Conservation (phyloP, 2,888 invertebrate species). For the Thecocarcelia acutangulata region DNA sequence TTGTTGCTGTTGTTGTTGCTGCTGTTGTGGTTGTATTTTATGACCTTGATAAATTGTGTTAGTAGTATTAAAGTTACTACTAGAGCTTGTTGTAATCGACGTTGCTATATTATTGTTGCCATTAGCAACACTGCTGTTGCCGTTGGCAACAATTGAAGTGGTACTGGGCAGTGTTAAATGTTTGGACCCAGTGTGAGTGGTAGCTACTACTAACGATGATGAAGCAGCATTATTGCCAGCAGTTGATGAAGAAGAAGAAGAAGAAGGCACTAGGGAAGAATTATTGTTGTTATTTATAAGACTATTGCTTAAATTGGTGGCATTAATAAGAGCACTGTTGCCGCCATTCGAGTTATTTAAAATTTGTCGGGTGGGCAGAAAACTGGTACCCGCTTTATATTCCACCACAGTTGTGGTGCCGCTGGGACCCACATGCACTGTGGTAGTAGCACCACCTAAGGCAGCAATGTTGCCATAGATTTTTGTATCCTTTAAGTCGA, state of each 20-base stretch:
- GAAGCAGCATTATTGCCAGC: conserved; percentile 54
- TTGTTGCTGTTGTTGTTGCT: conserved; percentile 64
- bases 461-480: conserved; percentile 71
- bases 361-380: conserved; percentile 70
- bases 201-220: conserved; percentile 51
- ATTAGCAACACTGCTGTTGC: conserved; percentile 66
- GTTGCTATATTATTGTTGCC: conserved; percentile 70
- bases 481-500: conserved; percentile 60
- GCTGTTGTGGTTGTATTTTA: conserved; percentile 66
- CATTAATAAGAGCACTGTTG: conserved; percentile 47
- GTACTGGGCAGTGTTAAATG: conserved; percentile 69
- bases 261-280: conserved; percentile 75
- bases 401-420: conserved; percentile 81
- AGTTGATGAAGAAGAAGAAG: conserved; percentile 72
- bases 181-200: conserved; percentile 63
- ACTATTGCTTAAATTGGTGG: conserved; percentile 71
- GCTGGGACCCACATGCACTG: conserved; percentile 80
- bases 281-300: conserved; percentile 68
- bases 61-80: conserved; percentile 45
- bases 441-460: conserved; percentile 78
- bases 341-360: conserved; percentile 57
- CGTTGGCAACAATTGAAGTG: conserved; percentile 69
- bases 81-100: conserved; percentile 48
- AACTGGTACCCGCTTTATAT: conserved; percentile 78
- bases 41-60: conserved; percentile 71